Base-by-base conservation (phyloP, 2,113 vertebrate species). In the Suricata suricatta region DNA sequence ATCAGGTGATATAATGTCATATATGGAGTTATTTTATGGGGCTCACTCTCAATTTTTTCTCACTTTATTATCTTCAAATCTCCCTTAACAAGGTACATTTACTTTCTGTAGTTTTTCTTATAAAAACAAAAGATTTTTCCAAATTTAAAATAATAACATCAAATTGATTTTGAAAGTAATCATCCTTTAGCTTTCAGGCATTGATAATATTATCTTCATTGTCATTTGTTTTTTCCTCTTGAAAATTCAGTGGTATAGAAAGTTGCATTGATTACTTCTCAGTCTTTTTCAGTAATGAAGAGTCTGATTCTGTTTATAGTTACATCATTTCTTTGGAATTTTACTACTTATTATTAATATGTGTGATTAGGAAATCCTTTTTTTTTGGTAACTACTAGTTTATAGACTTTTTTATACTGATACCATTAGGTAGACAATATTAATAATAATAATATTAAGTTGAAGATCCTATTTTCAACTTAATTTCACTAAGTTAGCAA, bases 401-500 rank as follows among this genome's bases (percentile, higher is more conserved):
- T 93, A 41, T 85, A 77, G 38, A 84, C 64, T 88, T 87, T 17
- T 96, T 84, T 86, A 79, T 83, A 88, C 60, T 88, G 29, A 57
- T 96, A 33, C 90, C 7, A 91, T 12, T 57, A 88, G 74, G 57
- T 33, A 95, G 41, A 38, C 3, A 87, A n/a, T 66, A 47, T 79
- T 13, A 47, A 47, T 47, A 47, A 47, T 47, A 47, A 47, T 47
- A 47, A 47, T 47, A 47, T 47, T 47, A 47, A 47, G 44, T 47
- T 47, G 21, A 82, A 74, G 90, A 93, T 66, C 63, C 15, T 25
- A 80, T 93, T 92, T 82, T 93, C 41, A 83, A 80, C 27, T 80
- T 64, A 38, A 50, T 72, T 27, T 92, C 50, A 66, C 66, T 76
- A 54, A 84, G 92, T 96, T 96, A 83, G 83, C 15, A 96, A 77